Evolutionary conservation across 2,797 vertebrate species (phyloP), one percentile per base, ranked within the genome.

Genomic region (Betta splendens): DNA sequence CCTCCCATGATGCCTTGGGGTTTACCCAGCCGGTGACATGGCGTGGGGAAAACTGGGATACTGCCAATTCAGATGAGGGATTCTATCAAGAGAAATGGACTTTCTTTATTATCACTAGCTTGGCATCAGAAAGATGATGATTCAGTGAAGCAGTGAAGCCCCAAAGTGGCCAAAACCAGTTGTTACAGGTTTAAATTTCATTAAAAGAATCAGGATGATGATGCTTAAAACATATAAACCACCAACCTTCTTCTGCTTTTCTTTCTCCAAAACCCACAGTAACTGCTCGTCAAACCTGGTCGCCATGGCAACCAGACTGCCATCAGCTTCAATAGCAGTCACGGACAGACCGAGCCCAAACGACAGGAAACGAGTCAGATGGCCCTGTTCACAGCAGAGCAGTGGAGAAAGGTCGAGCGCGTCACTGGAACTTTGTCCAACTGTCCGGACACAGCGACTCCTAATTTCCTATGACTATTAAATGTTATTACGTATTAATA

Each of bases 361-460:
- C 23, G 95, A 92, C 78, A 98, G 84, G 81, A 94, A 94, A 2
- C 95, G 94, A 2, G 94, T 93, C 44, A 98, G 91, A 58, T 98
- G 97, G 49, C 96, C 97, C 97, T 98, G 68, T 29, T 31, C 0
- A 15, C 35, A 54, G 12, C 9, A 62, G 40, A 60, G 42, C 0
- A 4, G 23, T 3, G 16, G 21, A n/a, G 7, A 35, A 33, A 40
- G 0, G 32, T 20, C 20, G 7, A 7, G 13, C 23, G 0, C 21
- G 33, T 38, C 15, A 42, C 10, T 25, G 5, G 1, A 15, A 7
- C 26, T 2, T 28, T 7, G 9, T 7, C 9, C 7, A 25, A 25
- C n/a, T 29, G 28, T 6, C 28, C 6, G 2, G 8, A 28, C 8
- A 32, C 11, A 12, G 6, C 12, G 29, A 12, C 13, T 13, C 11